A percentile compares a stretch with the other conserved stretches of the same genome.
phyloP scores from a whole-genome alignment of 2,888 invertebrate species.

The Hymenopus coronatus region DNA sequence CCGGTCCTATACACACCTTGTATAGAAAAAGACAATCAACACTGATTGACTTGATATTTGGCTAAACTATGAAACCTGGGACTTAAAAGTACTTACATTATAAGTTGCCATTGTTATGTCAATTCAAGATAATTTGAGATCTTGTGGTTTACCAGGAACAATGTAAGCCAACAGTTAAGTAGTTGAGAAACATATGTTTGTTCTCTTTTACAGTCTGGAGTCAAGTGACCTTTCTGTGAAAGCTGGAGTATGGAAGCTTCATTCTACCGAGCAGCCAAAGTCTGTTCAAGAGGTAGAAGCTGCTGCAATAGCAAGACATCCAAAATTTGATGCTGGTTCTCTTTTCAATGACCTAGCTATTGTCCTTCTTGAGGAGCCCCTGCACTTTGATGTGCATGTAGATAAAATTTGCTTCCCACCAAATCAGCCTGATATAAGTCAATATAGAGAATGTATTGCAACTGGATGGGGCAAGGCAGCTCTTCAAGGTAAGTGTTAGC shows the following conservation, averaged over 20 bases:
- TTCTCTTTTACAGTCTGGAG: slow-evolving; percentile 51
- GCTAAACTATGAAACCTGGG: too few relatives aligned
- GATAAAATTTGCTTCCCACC: slow-evolving; percentile 68
- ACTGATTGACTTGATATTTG: too few relatives aligned
- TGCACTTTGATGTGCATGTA: slow-evolving; percentile 66
- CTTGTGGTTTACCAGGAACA: too few relatives aligned
- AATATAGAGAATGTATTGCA: slow-evolving; percentile 60
- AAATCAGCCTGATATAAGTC: not conserved
- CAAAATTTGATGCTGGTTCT: slow-evolving; percentile 60
- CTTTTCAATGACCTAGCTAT: slow-evolving; percentile 69
- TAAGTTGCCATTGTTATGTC: too few relatives aligned
- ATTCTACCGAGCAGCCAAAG: slow-evolving; percentile 62
- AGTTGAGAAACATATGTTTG: not conserved
- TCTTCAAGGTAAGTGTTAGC: slow-evolving; percentile 61
- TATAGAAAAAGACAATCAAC: too few relatives aligned
- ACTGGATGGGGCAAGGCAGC: slow-evolving; percentile 83
- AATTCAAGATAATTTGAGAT: too few relatives aligned
- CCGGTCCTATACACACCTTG: too few relatives aligned
- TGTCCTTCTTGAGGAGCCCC: slow-evolving; percentile 59
- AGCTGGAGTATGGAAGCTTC: slow-evolving; percentile 78
- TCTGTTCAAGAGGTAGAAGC: slow-evolving; percentile 76
- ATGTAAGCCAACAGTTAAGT: too few relatives aligned
- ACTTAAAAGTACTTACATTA: too few relatives aligned
- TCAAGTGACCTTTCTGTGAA: slow-evolving; percentile 70
- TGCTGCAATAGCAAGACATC: slow-evolving; percentile 66